phyloP scores from a whole-genome alignment of 1,140 invertebrate species.

The Elysia chlorotica region DNA sequence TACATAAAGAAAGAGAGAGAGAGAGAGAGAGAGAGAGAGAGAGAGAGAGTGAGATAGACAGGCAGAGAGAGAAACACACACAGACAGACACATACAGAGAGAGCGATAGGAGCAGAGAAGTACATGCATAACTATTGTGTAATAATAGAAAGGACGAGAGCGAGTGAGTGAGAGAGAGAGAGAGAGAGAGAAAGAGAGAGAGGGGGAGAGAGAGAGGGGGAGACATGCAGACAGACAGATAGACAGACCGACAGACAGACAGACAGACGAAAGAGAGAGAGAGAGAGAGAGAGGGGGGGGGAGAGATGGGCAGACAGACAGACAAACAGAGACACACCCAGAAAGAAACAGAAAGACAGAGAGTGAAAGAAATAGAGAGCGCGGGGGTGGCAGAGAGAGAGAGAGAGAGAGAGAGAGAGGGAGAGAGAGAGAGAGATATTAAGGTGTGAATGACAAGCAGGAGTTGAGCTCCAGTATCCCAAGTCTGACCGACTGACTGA shows the following conservation, averaged over 20 bases:
- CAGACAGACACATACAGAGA: no score
- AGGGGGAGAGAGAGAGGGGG: not conserved
- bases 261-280: not conserved
- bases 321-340: no score
- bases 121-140: no score
- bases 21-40: not conserved
- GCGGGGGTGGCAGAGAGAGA: not conserved
- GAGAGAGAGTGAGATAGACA: not conserved
- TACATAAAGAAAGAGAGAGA: not conserved
- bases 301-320: no score
- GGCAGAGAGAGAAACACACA: no score
- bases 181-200: not conserved
- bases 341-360: no score
- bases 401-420: not conserved
- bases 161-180: no score
- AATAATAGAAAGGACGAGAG: no score
- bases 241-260: no score
- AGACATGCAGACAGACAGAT: no score
- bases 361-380: no score
- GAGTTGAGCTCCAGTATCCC: not conserved
- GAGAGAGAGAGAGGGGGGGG: constrained; percentile 1
- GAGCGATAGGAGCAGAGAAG: no score
- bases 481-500: not conserved
- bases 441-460: not conserved
- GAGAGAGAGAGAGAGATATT: not conserved